Evolutionary conservation across 2,113 vertebrate genomes (phyloP), one percentile per base, ranked within the genome.

Genomic region (Galeopterus variegatus): DNA sequence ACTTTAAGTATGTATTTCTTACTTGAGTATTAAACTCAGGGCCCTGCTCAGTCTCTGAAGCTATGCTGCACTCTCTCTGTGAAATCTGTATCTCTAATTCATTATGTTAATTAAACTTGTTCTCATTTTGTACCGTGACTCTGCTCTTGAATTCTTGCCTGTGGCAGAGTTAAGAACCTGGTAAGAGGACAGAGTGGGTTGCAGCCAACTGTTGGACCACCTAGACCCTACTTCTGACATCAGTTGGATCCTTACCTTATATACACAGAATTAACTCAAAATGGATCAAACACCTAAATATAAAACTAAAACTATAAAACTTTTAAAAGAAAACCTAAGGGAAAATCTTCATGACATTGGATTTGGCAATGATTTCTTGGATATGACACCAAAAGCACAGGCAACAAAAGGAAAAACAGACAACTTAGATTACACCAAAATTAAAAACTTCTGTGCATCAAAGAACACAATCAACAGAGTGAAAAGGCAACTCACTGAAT

Each of bases 311-410:
- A 87, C 21, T 19, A 70, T 65, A 86, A 73, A 73, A 60, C 56
- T 73, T 87, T 81, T 80, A 81, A 36, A 92, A 58, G 82, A 62
- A 91, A 80, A 91, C 19, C 85, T 58, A 77, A 50, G 24, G 15
- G 36, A 94, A 90, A 88, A 83, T 21, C 52, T 48, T 88, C 48
- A 41, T 88, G 41, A 91, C 50, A 69, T 9, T 76, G 3, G 60
- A 94, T 76, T 88, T 96, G 76, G 23, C 52, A 90, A 80, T 65
- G n/a, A 75, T 58, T 87, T 86, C 28, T 58, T 90, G 36, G 48
- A 52, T 70, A 86, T 56, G 48, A 36, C 64, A 65, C 14, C 14
- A 58, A 81, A 81, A 90, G 58, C 52, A 93, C 60, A 94, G 36
- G 62, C 23, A 80, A 96, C 82, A 94, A 91, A 75, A 52, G 41